Base-by-base conservation (phyloP, 2,888 invertebrate species). In the Caenorhabditis plicata region DNA sequence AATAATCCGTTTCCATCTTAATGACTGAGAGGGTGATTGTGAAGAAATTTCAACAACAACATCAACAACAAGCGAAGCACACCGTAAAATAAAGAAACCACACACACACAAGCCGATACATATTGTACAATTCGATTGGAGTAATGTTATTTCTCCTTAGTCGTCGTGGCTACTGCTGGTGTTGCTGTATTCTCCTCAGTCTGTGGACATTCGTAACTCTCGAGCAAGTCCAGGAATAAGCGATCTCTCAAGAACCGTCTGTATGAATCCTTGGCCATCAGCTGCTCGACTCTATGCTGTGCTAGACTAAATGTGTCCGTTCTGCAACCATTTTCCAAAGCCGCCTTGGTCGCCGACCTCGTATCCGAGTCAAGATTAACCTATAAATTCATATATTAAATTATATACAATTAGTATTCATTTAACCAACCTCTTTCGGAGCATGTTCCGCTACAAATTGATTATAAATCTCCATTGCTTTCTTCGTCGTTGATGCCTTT, bases 241-340 rank as follows among this genome's bases (percentile, higher is more conserved):
- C 65, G 53, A 39, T 71, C 71, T 40, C 67, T 62, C 4, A 71
- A 57, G 58, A 71, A 71, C 66, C 75, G 52, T 45, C 63, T 61
- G 50, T 77, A 75, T 7, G 73, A 69, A 44, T 80, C 79, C 33
- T 74, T 78, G 13, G 68, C 61, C 75, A 79, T 79, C 11, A 79
- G 53, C 45, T 73, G 74, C 36, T 75, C 73, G 35, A 79, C 78
- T 20, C 65, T 64, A 15, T 45, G 50, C 42, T 79, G 77, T 11
- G 79, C 79, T 40, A 79, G 54, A 11, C 44, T 63, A 55, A 78
- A 80, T 7, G 72, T 73, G 51, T 79, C 74, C 17, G 65, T 46
- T 13, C 55, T 55, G 43, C 66, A 49, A n/a, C 73, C 76, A 22
- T 39, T 60, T 36, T 73, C 72, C 36, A 78, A 33, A 1, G 76